A percentile compares a stretch with the other conserved stretches of the same genome.
phyloP scores from a whole-genome alignment of 2,888 invertebrate species.

The Matsumyia berberina region DNA sequence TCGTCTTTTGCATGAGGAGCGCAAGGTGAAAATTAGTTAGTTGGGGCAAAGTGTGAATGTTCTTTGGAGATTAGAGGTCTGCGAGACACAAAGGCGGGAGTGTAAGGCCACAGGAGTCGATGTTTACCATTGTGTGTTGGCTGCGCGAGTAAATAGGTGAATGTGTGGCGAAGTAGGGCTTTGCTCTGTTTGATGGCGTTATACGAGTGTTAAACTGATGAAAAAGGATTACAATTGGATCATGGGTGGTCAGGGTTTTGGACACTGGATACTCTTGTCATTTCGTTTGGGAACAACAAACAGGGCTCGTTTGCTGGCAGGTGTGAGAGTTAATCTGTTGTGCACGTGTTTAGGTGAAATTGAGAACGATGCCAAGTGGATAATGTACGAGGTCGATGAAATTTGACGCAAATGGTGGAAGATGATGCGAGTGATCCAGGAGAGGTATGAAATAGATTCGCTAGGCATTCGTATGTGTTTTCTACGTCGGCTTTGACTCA shows the following conservation, averaged over 20 bases:
- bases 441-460: too few species aligned
- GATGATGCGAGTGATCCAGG: slow-evolving; percentile 2
- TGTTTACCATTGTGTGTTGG: slow-evolving; percentile 58
- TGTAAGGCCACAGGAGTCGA: slow-evolving; percentile 70
- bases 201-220: slow-evolving; percentile 61
- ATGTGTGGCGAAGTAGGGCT: background rate
- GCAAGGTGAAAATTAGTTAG: slow-evolving; percentile 46
- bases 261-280: slow-evolving; percentile 61
- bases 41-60: slow-evolving; percentile 51
- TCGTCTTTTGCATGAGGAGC: slow-evolving; percentile 63
- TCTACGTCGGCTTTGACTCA: too few species aligned
- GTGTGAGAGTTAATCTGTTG: slow-evolving; percentile 25
- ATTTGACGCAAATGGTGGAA: slow-evolving; percentile 32
- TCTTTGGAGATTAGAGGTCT: slow-evolving; percentile 24
- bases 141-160: slow-evolving; percentile 40
- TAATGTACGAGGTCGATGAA: slow-evolving; percentile 53
- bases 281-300: slow-evolving; percentile 20
- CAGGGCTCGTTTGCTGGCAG: slow-evolving; percentile 22
- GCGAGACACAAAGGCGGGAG: slow-evolving; percentile 4
- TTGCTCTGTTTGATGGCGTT: slow-evolving; percentile 45
- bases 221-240: slow-evolving; percentile 68
- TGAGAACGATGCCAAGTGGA: slow-evolving; percentile 63
- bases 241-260: slow-evolving; percentile 52
- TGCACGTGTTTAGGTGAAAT: slow-evolving; percentile 57
- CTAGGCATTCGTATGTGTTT: too few species aligned